These are phyloP conservation scores for Punctoribates punctum DNA, from an alignment of 2,888 invertebrate genomes.

Conservation along the genomic window DNA sequence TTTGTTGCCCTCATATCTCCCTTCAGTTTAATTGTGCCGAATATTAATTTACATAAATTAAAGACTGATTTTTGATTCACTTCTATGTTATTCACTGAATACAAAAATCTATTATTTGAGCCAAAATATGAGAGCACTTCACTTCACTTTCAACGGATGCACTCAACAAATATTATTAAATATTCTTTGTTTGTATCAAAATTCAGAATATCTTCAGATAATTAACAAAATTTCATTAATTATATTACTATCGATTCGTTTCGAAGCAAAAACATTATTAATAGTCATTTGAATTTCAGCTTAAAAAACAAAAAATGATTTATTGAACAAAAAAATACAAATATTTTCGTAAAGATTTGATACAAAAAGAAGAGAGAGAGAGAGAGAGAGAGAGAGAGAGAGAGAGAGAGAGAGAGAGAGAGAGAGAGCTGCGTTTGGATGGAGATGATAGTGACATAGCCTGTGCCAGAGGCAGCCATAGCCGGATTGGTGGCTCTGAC, in stretches of 20 bases:
- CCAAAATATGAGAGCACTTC: not conserved
- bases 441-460: not conserved
- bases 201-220: too few relatives aligned
- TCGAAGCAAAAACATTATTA: not conserved
- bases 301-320: not conserved
- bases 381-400: slow-evolving; percentile 25
- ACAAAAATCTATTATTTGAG: not conserved
- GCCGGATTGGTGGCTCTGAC: not conserved
- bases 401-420: slow-evolving; percentile 31
- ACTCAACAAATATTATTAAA: too few relatives aligned
- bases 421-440: not conserved
- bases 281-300: not conserved
- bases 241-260: not conserved
- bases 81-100: not conserved
- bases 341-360: slow-evolving; percentile 21
- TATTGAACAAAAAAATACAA: not conserved
- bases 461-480: not conserved
- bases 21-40: slow-evolving; percentile 20
- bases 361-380: slow-evolving; percentile 31
- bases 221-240: too few relatives aligned
- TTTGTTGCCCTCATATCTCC: not conserved
- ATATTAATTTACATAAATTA: slow-evolving; percentile 29
- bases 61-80: not conserved
- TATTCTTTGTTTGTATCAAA: too few relatives aligned
- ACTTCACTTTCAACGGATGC: too few relatives aligned